phyloP scores from a whole-genome alignment of 2,797 vertebrate genomes.

The Sebastes matsubarae region DNA sequence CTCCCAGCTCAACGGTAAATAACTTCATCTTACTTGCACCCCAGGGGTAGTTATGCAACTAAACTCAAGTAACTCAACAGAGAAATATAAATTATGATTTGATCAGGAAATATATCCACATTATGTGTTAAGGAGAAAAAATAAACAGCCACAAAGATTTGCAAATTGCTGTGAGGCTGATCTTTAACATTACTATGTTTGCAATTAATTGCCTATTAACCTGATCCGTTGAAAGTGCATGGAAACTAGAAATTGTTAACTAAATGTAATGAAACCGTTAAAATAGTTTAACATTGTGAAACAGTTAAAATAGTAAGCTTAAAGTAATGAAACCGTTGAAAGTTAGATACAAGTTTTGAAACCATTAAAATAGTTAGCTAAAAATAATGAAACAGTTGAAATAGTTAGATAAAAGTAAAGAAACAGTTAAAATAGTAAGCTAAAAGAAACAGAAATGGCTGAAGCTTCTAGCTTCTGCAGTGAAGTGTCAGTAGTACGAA shows the following conservation, averaged over 20 bases:
- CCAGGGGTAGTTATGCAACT: background rate
- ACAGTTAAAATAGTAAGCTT: background rate
- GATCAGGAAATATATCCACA: background rate
- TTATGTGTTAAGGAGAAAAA: background rate
- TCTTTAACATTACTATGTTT: background rate
- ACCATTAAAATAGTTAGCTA: background rate
- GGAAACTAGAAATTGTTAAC: background rate
- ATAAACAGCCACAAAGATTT: background rate
- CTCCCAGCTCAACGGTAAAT: slow-evolving; percentile 90
- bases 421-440: background rate
- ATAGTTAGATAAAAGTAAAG: background rate
- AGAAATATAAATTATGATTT: background rate
- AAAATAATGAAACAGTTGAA: background rate
- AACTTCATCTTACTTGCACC: slow-evolving; percentile 29
- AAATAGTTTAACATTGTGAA: background rate
- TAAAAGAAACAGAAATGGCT: background rate
- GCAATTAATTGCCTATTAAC: no score
- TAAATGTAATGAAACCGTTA: background rate
- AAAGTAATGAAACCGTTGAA: background rate
- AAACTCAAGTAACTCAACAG: background rate
- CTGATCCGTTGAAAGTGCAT: background rate
- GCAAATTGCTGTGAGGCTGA: fast-evolving
- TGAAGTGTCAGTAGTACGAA: background rate
- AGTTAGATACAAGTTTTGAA: no score
- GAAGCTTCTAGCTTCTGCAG: background rate